Evolutionary conservation across 2,888 invertebrate species (phyloP).

Genomic region (Drosophila anomelani): DNA sequence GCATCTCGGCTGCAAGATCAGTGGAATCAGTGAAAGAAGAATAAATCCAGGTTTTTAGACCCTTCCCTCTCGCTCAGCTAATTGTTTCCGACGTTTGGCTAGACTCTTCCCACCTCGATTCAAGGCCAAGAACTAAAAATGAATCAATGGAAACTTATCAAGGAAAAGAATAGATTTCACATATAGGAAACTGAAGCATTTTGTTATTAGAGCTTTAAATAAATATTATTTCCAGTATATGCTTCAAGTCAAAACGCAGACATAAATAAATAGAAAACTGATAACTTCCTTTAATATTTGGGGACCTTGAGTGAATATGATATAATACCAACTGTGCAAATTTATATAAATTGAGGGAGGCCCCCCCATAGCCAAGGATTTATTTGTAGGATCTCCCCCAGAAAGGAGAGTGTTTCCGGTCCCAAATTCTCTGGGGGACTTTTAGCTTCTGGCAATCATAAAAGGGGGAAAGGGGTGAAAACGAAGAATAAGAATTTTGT

Average conservation of each 20-base stretch:
- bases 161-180: not conserved
- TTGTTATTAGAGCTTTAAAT: not conserved
- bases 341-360: not conserved
- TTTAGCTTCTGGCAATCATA: conserved; percentile 8
- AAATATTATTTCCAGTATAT: not conserved
- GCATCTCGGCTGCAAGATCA: conserved; percentile 69
- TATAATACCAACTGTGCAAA: not conserved
- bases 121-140: not conserved
- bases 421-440: not conserved
- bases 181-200: not conserved
- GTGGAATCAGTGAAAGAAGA: conserved; percentile 46
- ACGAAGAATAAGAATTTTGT: not conserved
- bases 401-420: conserved; percentile 3
- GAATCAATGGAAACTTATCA: not conserved
- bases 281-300: not conserved
- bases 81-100: conserved; percentile 66
- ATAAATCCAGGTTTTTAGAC: conserved; percentile 2
- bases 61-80: conserved; percentile 41
- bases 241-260: not conserved
- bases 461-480: not conserved
- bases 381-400: conserved; percentile 3
- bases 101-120: not conserved
- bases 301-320: not conserved
- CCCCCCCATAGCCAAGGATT: not conserved
- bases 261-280: not conserved